A percentile compares a stretch with the other conserved stretches of the same genome.
phyloP scores from a whole-genome alignment of 2,888 invertebrate genomes.

The Eupithecia inturbata region DNA sequence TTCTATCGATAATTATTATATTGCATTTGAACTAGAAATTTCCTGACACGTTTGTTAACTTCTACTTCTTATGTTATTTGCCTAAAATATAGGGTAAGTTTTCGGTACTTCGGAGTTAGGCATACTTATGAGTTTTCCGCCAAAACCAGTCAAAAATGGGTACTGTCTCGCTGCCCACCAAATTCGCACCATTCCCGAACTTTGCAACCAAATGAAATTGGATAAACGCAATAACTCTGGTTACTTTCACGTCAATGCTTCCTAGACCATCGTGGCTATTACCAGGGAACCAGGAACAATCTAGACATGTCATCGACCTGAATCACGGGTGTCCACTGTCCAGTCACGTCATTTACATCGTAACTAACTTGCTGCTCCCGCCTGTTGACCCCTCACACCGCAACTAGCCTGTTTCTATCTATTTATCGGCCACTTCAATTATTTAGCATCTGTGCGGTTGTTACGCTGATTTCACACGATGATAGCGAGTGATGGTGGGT shows the following conservation, averaged over 20 bases:
- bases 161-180: background rate
- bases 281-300: constrained; percentile 39
- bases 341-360: constrained; percentile 60
- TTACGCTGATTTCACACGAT: constrained; percentile 47
- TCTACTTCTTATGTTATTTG: background rate
- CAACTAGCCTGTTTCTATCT: constrained; percentile 70
- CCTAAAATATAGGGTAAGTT: background rate
- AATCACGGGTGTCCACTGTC: constrained; percentile 70
- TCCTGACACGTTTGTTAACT: too few relatives aligned
- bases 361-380: constrained; percentile 60
- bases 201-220: background rate
- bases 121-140: background rate
- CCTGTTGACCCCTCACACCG: constrained; percentile 71
- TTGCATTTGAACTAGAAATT: background rate
- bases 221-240: background rate
- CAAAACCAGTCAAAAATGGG: background rate
- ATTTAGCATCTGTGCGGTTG: constrained; percentile 45
- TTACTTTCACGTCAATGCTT: background rate
- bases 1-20: background rate
- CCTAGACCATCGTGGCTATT: constrained; percentile 22
- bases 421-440: constrained; percentile 57
- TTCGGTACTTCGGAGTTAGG: background rate
- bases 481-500: background rate
- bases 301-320: constrained; percentile 69
- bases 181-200: background rate